Conservation (phyloP, 1,140 invertebrate species). For the Tetramorium simillimum region DNA sequence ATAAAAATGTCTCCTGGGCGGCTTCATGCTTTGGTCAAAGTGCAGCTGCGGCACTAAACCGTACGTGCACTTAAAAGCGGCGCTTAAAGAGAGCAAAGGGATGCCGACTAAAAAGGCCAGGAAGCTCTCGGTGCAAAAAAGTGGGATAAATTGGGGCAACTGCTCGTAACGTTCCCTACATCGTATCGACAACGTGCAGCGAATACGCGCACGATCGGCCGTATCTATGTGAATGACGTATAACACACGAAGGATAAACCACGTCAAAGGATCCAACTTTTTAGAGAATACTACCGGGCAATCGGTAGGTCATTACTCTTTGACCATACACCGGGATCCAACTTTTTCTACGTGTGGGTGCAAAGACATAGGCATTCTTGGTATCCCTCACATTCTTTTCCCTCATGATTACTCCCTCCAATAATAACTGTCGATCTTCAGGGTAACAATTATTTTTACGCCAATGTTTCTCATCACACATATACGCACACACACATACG, state of each 20-base stretch:
- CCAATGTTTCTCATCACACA: neutral
- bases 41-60: conserved; percentile 69
- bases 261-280: conserved; percentile 57
- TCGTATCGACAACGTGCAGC: conserved; percentile 67
- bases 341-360: neutral
- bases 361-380: neutral
- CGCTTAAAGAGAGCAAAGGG: conserved; percentile 65
- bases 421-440: neutral
- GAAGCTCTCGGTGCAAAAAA: conserved; percentile 71
- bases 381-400: neutral
- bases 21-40: conserved; percentile 65
- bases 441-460: neutral
- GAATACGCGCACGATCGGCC: conserved; percentile 32
- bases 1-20: conserved; percentile 69
- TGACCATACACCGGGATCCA: neutral
- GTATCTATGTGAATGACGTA: conserved; percentile 45
- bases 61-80: conserved; percentile 75
- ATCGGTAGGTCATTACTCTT: conserved; percentile 43
- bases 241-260: conserved; percentile 64
- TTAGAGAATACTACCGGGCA: conserved; percentile 15
- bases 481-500: too few relatives aligned
- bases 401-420: neutral
- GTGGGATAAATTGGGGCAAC: conserved; percentile 75
- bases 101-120: conserved; percentile 60
- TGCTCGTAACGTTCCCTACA: conserved; percentile 70